phyloP scores from a whole-genome alignment of 1,140 invertebrate genomes.

The Papilio xuthus region DNA sequence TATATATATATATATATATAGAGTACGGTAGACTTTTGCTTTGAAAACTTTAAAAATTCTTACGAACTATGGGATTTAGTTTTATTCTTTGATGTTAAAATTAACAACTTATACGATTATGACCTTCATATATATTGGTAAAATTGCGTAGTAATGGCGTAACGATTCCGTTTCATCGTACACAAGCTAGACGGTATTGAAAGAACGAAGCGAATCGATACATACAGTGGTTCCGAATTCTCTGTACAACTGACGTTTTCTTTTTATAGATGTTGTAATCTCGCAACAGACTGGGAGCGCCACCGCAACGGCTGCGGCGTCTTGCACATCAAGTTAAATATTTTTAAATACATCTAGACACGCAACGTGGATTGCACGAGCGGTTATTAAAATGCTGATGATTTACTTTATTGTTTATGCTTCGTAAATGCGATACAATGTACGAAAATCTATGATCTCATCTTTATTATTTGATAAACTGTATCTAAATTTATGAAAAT shows the following conservation, averaged over 20 bases:
- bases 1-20: no score
- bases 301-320: background rate
- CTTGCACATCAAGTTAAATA: slow-evolving; percentile 31
- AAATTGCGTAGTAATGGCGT: background rate
- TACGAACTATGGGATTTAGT: background rate
- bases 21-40: background rate
- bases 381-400: slow-evolving; percentile 19
- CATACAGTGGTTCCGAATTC: slow-evolving; percentile 16
- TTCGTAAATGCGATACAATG: background rate
- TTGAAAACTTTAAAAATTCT: background rate
- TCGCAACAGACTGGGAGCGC: slow-evolving; percentile 17
- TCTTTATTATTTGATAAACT: background rate
- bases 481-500: background rate
- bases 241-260: slow-evolving; percentile 25
- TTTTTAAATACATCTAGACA: slow-evolving; percentile 38
- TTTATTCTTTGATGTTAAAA: no score
- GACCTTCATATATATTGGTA: background rate
- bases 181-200: background rate
- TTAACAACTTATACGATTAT: background rate
- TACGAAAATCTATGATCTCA: background rate
- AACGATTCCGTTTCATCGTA: background rate
- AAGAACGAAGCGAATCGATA: slow-evolving; percentile 6
- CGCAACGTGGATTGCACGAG: slow-evolving; percentile 25
- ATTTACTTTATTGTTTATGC: slow-evolving; percentile 8
- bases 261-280: slow-evolving; percentile 19